Base-by-base conservation (phyloP, 2,113 vertebrate genomes). In the Pao palembangensis region DNA sequence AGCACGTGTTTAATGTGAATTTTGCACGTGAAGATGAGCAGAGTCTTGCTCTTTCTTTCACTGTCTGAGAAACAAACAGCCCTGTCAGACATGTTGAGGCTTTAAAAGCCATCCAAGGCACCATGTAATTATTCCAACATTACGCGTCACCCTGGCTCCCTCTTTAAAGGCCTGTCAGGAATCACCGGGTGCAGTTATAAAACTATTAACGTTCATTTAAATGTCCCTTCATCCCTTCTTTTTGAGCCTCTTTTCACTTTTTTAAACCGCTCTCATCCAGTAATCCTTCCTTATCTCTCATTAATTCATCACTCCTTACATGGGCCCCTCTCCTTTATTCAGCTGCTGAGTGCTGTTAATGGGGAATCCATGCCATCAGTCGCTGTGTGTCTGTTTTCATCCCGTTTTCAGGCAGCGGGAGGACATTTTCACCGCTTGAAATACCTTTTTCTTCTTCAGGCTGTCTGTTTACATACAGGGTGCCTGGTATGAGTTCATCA, bases 111-210 rank as follows among this genome's bases (percentile, higher is more conserved):
- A 60, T 64, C 59, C 58, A 53, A 78, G 77, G 67, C 84, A 88
- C 78, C 75, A 58, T 88, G 84, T 84, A 87, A 90, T 90, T 89
- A 90, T 67, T 64, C 59, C 79, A 86, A 88, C 81, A 85, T 75
- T 69, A 79, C 15, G 66, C 85, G 85, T 85, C 85, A 87, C 72
- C 81, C 58, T 19, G 31, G 62, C 75, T 64, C 57, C 43, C 1
- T 47, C 63, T 69, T 82, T 76, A 85, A 83, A 73, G 80, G 64
- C 78, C 71, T 66, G 72, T 87, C 75, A 84, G 73, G 71, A 86
- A 84, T 82, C 75, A 81, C 73, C 69, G 67, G 23, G 69, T 55
- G 64, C 70, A 73, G 72, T 87, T 84, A 74, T 77, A 81, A 89
- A 87, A 85, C 81, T 85, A 89, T 89, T 88, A 87, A 80, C 10